Conservation (phyloP, 2,797 vertebrate genomes). For the Tolypeutes matacus region DNA sequence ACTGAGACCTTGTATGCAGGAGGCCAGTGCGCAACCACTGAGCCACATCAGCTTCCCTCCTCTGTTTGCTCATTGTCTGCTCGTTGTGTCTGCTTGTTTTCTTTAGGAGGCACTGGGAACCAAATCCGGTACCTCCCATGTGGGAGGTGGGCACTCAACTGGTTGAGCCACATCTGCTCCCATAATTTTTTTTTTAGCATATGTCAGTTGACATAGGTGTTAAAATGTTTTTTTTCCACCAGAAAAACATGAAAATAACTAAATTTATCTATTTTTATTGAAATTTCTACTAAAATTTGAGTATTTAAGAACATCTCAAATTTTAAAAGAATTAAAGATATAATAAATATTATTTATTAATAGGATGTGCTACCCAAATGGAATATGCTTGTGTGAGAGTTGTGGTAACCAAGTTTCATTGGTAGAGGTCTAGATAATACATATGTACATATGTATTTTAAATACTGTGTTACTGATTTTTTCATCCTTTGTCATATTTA, state of each 20-base stretch:
- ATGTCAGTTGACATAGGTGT: slow-evolving; percentile 6
- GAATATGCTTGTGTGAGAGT: neutral
- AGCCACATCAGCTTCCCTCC: too few species aligned
- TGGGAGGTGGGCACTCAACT: too few species aligned
- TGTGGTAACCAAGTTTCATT: neutral
- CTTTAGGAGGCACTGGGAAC: too few species aligned
- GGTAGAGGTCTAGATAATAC: neutral
- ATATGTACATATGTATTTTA: slow-evolving; percentile 1
- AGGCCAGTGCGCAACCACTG: too few species aligned
- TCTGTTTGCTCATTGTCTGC: too few species aligned
- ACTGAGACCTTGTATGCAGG: too few species aligned
- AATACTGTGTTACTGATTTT: neutral
- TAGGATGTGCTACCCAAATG: neutral
- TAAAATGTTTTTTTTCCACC: neutral
- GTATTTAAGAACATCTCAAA: neutral
- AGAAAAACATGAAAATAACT: neutral
- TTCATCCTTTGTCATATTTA: neutral
- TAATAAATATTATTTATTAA: slow-evolving; percentile 3
- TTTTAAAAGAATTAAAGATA: slow-evolving; percentile 34
- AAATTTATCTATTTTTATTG: slow-evolving; percentile 50
- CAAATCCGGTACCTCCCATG: too few species aligned
- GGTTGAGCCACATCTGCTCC: too few species aligned
- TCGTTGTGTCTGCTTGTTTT: too few species aligned
- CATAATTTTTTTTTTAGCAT: slow-evolving; percentile 15
- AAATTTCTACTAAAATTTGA: slow-evolving; percentile 37